Evolutionary conservation across 1,140 invertebrate genomes (phyloP).

Genomic region (honey bee (Apis mellifera)): DNA sequence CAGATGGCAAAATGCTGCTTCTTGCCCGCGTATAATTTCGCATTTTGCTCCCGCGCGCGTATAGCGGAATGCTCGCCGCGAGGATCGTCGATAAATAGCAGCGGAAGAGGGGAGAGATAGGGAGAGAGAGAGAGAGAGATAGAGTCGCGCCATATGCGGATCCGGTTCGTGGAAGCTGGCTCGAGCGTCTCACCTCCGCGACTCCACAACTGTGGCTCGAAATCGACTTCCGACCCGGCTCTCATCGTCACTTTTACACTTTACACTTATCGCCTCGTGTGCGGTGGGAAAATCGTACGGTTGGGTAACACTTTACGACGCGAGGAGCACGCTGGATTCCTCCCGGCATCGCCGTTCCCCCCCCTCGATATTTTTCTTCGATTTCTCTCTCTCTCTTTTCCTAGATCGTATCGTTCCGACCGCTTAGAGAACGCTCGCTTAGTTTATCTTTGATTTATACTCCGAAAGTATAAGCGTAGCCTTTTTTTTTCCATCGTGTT

Average conservation of each 20-base stretch:
- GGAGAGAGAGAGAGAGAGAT: neutral
- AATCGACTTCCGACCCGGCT: conserved; percentile 38
- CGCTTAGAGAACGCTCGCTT: neutral
- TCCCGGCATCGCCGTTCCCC: neutral
- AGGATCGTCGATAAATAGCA: conserved; percentile 50
- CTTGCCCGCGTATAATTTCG: conserved; percentile 20
- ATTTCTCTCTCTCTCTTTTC: conserved; percentile 1
- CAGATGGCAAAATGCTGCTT: conserved; percentile 13
- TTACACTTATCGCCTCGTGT: conserved; percentile 42
- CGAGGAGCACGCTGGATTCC: conserved; percentile 15
- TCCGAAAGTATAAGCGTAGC: conserved; percentile 21
- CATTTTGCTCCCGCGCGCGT: conserved; percentile 1
- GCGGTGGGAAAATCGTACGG: conserved; percentile 12
- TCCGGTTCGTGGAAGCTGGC: conserved; percentile 27
- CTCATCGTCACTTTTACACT: conserved; percentile 29
- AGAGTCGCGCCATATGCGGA: neutral
- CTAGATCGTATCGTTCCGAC: conserved; percentile 16
- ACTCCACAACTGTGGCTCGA: neutral
- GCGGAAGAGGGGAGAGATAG: neutral
- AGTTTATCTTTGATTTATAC: conserved; percentile 22
- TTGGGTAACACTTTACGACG: conserved; percentile 32
- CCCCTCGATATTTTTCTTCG: neutral
- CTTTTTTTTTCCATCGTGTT: neutral
- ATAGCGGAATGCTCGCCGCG: conserved; percentile 21
- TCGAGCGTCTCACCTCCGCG: neutral